Conservation (phyloP, 1,140 invertebrate genomes). For the Brachionus asplanchnoidis region DNA sequence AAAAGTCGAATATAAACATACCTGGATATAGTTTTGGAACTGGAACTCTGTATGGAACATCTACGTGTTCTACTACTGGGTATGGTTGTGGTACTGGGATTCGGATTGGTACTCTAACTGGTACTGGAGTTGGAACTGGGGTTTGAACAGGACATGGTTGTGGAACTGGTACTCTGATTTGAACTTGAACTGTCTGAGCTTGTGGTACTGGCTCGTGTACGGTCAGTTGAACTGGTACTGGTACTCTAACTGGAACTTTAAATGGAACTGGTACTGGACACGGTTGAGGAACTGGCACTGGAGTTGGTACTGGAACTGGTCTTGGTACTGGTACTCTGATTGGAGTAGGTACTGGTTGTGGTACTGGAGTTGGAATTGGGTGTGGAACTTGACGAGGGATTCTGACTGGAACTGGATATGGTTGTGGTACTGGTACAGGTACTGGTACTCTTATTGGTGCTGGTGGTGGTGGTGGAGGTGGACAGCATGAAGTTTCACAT, state of each 20-base stretch:
- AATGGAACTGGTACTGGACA: not conserved
- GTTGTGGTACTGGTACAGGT: not conserved
- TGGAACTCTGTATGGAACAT: slow-evolving; percentile 12
- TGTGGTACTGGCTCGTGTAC: not conserved
- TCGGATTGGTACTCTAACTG: not conserved
- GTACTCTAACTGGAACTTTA: not conserved
- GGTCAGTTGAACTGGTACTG: not conserved
- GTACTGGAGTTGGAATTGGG: slow-evolving; percentile 4
- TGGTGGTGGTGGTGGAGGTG: not conserved
- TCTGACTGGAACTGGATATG: not conserved
- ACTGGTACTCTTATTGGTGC: not conserved
- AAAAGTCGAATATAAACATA: not conserved
- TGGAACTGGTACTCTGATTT: not conserved
- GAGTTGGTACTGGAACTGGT: not conserved
- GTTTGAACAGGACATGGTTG: not conserved
- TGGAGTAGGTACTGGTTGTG: not conserved
- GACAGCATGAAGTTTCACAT: not conserved
- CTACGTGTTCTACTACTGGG: not conserved
- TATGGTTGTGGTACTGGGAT: not conserved
- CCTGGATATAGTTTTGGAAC: slow-evolving; percentile 18
- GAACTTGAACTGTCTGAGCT: not conserved
- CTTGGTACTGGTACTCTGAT: not conserved
- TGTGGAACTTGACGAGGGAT: not conserved
- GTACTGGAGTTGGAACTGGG: not conserved
- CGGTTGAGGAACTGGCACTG: not conserved